Evolutionary conservation across 2,888 invertebrate species (phyloP).

Genomic region (Scaptomyza cyrtandrae): DNA sequence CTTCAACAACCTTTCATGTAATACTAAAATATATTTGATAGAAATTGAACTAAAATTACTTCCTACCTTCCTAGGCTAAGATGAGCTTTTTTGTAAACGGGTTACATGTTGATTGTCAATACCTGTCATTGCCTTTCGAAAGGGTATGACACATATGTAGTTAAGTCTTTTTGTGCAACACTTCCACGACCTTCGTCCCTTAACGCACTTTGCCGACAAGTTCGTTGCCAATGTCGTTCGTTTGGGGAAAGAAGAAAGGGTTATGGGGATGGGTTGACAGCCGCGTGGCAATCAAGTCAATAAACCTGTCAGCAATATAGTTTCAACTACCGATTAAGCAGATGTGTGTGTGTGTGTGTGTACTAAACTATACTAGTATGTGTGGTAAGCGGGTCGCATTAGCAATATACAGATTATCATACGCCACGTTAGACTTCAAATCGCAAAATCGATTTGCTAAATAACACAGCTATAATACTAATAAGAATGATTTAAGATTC

Average conservation of each 20-base stretch:
- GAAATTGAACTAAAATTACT: background rate
- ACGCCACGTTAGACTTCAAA: background rate
- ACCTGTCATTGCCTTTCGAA: background rate
- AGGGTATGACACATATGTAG: background rate
- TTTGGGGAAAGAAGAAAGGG: slow-evolving; percentile 10
- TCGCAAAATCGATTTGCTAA: slow-evolving; percentile 24
- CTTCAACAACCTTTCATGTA: background rate
- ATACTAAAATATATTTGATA: background rate
- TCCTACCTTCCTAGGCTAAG: background rate
- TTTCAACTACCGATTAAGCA: slow-evolving; percentile 14
- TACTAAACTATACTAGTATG: background rate
- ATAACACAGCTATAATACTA: slow-evolving; percentile 15
- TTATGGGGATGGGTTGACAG: slow-evolving; percentile 1
- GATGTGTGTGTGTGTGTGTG: background rate
- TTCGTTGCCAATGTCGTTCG: slow-evolving; percentile 71
- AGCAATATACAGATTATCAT: slow-evolving; percentile 21
- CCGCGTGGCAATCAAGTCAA: slow-evolving; percentile 38
- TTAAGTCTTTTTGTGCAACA: background rate
- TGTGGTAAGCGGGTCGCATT: slow-evolving; percentile 9
- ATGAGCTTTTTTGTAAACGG: background rate
- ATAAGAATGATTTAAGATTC: too few relatives aligned
- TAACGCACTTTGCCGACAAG: slow-evolving; percentile 32
- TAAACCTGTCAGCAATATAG: slow-evolving; percentile 16
- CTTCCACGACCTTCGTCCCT: background rate
- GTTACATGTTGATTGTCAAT: background rate